Evolutionary conservation across 2,888 invertebrate species (phyloP).

Genomic region (Philereme vetulata): DNA sequence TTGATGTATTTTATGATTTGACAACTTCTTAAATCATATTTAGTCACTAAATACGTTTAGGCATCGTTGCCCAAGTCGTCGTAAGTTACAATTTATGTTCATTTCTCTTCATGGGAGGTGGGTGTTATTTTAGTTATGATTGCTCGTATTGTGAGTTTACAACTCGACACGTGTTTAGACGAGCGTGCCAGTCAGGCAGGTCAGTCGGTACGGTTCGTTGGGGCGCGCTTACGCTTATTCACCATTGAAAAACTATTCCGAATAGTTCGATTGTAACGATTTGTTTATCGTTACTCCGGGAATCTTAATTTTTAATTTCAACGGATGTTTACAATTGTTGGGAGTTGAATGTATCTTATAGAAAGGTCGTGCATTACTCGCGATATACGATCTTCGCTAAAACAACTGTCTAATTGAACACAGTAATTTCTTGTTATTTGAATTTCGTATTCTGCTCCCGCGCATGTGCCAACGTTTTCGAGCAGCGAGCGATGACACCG

Average conservation of each 20-base stretch:
- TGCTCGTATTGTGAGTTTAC: constrained; percentile 61
- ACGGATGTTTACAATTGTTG: not conserved
- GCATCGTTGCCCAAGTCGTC: constrained; percentile 30
- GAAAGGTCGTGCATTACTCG: constrained; percentile 23
- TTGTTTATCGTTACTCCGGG: constrained; percentile 19
- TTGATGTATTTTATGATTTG: no score
- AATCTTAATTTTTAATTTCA: not conserved
- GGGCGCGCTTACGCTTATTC: constrained; percentile 62
- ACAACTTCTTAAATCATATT: no score
- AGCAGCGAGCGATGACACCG: constrained; percentile 77
- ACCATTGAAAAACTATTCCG: constrained; percentile 33
- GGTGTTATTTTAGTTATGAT: constrained; percentile 74
- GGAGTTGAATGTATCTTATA: constrained; percentile 15
- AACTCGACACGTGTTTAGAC: constrained; percentile 57
- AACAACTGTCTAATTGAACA: constrained; percentile 55
- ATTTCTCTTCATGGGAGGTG: constrained; percentile 67
- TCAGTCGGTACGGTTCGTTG: constrained; percentile 69
- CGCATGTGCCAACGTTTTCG: constrained; percentile 77
- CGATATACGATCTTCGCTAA: constrained; percentile 42
- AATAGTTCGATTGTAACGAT: constrained; percentile 25
- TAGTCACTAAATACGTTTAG: no score
- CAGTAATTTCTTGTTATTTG: constrained; percentile 64
- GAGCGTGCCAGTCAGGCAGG: constrained; percentile 55
- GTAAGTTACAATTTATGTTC: constrained; percentile 46
- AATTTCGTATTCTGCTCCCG: constrained; percentile 50